A percentile compares a stretch with the other conserved stretches of the same genome.
Evolutionary conservation across 2,113 vertebrate species (phyloP).

Genomic region (Manacus vitellinus): DNA sequence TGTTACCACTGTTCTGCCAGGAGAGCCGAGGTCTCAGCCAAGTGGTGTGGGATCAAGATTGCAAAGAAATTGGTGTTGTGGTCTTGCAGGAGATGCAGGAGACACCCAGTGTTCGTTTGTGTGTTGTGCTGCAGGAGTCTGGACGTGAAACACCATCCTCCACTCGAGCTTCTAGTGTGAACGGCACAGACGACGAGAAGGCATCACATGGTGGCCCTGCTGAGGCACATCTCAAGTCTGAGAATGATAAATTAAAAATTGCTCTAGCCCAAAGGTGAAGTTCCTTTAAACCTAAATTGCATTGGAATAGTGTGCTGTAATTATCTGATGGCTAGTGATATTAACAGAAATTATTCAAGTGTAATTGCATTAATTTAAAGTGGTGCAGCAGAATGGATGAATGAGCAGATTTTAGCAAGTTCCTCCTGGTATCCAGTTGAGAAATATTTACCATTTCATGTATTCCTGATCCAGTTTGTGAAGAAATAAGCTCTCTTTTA

Average conservation of each 20-base stretch:
- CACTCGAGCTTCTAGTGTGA: conserved; percentile 90
- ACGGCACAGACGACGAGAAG: conserved; percentile 95
- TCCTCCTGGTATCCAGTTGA: not conserved
- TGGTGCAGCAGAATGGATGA: not conserved
- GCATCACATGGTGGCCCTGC: conserved; percentile 81
- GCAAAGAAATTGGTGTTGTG: not conserved
- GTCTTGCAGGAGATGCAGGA: not conserved
- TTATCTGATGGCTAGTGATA: not conserved
- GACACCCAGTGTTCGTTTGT: not conserved
- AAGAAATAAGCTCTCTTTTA: not conserved
- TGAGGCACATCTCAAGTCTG: conserved; percentile 81
- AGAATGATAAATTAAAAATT: conserved; percentile 90
- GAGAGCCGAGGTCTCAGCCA: not conserved
- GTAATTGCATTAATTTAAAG: conserved; percentile 7
- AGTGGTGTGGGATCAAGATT: not conserved
- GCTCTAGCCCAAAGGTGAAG: conserved; percentile 87
- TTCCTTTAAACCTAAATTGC: not conserved
- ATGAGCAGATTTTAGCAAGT: not conserved
- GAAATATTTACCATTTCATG: not conserved
- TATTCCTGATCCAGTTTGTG: not conserved
- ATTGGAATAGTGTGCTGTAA: not conserved
- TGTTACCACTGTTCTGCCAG: not conserved
- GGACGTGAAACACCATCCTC: conserved; percentile 84
- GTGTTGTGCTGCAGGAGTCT: conserved; percentile 76
- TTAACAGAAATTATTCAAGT: conserved; percentile 11